A percentile compares a stretch with the other conserved stretches of the same genome.
These are phyloP conservation scores for Himalopsyche anomala DNA, from an alignment of 2,888 invertebrate species.

Conservation along the genomic window DNA sequence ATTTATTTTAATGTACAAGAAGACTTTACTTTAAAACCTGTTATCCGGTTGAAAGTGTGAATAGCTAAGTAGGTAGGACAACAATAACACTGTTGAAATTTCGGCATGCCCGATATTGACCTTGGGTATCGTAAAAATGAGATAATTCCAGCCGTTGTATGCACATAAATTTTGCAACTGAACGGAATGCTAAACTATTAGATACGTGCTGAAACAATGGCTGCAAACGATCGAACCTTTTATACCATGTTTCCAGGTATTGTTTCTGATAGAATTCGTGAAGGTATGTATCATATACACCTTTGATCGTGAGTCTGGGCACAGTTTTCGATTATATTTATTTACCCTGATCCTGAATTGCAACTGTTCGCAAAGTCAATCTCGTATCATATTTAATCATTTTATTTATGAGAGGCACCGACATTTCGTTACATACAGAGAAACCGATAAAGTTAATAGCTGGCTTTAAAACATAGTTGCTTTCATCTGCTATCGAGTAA, in stretches of 20 bases:
- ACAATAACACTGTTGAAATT: neutral
- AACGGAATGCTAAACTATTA: neutral
- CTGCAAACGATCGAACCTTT: neutral
- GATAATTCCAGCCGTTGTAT: neutral
- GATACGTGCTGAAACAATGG: neutral
- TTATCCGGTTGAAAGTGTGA: neutral
- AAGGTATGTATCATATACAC: neutral
- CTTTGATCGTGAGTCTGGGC: too few species aligned
- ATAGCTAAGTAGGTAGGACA: neutral
- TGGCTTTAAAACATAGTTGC: too few species aligned
- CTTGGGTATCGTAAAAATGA: neutral
- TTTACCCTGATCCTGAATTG: too few species aligned
- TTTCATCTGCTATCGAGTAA: too few species aligned
- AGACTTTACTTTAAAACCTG: neutral
- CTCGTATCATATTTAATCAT: too few species aligned
- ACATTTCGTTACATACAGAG: too few species aligned
- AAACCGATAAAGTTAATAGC: too few species aligned
- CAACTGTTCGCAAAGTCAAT: too few species aligned
- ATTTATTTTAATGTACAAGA: too few species aligned
- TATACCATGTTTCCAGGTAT: neutral
- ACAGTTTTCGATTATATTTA: too few species aligned
- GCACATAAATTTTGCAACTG: constrained; percentile 21
- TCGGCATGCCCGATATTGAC: neutral
- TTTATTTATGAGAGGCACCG: too few species aligned
- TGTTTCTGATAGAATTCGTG: neutral